Base-by-base conservation (phyloP, 2,888 invertebrate genomes). In the Heliconius aoede region DNA sequence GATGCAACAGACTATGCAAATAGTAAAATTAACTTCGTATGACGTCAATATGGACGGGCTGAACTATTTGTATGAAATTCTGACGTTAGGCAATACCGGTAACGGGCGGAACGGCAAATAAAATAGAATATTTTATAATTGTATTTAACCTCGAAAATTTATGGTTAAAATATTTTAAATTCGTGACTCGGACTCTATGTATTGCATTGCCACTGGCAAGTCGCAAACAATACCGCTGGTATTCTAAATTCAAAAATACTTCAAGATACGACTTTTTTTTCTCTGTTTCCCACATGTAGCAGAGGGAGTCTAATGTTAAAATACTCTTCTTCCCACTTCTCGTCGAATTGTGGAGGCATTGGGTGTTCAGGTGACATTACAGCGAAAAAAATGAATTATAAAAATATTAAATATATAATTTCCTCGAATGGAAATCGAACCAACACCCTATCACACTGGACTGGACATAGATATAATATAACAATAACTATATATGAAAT, bases 31-130 rank as follows among this genome's bases (percentile, higher is more conserved):
- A 75, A 28, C 55, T 73, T 64, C 28, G 73, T 71, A 77, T 76
- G 76, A 73, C 73, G 61, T 76, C 74, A 40, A 61, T 73, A 76
- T 73, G 74, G 72, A 76, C 64, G 78, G 72, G 72, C 73, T 72
- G 76, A 74, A 76, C 76, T 69, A 69, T 73, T 77, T 74, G n/a
- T 51, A 69, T 72, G 72, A 78, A 80, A 80, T 76, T 75, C 76
- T 76, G 36, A 60, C 26, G 68, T 80, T 81, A 77, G 74, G 81
- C 79, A 81, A 81, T 69, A 74, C 61, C 73, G 60, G 74, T 80
- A 81, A 80, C 62, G 73, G 80, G 79, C 81, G 80, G 80, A 81
- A 81, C 81, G 76, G 68, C 62, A 75, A 80, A 78, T 73, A 73
- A 72, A 74, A 67, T 30, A 24, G 71, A 77, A 61, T 78, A 75